Conservation (phyloP, 2,797 vertebrate genomes). For the Myotis pilosus region DNA sequence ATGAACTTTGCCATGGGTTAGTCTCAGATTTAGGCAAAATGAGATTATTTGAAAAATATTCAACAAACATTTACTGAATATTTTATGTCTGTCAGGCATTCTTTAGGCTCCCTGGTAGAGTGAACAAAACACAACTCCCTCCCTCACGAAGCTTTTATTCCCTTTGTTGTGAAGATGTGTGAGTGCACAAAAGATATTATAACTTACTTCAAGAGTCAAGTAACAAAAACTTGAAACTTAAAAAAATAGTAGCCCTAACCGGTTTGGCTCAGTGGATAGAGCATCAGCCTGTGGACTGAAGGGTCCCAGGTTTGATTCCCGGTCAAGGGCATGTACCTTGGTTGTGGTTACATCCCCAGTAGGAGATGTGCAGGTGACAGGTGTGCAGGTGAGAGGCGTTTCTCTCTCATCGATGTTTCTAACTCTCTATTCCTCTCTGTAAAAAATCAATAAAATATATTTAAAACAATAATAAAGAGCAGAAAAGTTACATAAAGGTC, state of each 20-base stretch:
- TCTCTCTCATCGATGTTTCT: too few species aligned
- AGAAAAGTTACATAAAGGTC: conserved; percentile 8
- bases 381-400: too few species aligned
- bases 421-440: too few species aligned
- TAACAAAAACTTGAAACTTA: background rate
- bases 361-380: too few species aligned
- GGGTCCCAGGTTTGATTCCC: too few species aligned
- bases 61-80: background rate
- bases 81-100: background rate
- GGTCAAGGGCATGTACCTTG: too few species aligned
- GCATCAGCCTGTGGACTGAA: too few species aligned
- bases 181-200: background rate
- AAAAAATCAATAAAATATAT: too few species aligned
- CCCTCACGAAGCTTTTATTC: background rate
- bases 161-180: background rate
- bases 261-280: too few species aligned
- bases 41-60: background rate
- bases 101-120: background rate
- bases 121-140: background rate
- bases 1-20: background rate
- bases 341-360: too few species aligned
- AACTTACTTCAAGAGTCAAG: background rate
- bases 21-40: background rate
- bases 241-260: background rate
- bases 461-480: background rate